A percentile compares a stretch with the other conserved stretches of the same genome.
phyloP scores from a whole-genome alignment of 30 jellyfish, hydroid and myxozoan species.

The Hydra vulgaris region DNA sequence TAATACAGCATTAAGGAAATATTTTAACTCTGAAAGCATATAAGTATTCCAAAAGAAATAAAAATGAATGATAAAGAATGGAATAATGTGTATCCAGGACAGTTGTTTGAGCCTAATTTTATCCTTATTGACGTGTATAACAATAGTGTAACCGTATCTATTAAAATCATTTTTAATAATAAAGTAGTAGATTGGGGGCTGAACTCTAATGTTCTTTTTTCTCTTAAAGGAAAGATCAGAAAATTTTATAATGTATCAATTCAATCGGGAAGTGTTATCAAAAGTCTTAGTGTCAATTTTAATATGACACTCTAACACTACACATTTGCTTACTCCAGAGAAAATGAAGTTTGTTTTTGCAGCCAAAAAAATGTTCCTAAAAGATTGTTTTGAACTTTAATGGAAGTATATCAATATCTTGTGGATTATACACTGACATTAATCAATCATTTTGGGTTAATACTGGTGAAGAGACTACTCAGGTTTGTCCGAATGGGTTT shows the following conservation, averaged over 20 bases:
- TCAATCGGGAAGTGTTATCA: not conserved
- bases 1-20: no score
- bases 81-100: not conserved
- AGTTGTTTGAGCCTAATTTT: not conserved
- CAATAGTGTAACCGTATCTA: not conserved
- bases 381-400: not conserved
- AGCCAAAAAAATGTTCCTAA: not conserved
- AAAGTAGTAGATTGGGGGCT: not conserved
- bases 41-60: not conserved
- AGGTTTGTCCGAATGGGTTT: not conserved
- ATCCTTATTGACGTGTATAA: not conserved
- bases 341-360: not conserved
- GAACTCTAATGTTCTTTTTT: not conserved
- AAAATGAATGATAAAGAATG: not conserved
- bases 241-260: not conserved
- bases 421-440: not conserved
- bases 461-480: not conserved
- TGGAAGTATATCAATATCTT: not conserved
- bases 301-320: no score
- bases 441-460: not conserved
- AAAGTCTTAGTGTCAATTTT: no score
- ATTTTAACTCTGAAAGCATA: not conserved
- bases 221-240: not conserved
- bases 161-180: no score
- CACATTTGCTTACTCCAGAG: not conserved